A percentile compares a stretch with the other conserved stretches of the same genome.
Conservation (phyloP, 2,113 vertebrate species). For the Prolemur simus region DNA sequence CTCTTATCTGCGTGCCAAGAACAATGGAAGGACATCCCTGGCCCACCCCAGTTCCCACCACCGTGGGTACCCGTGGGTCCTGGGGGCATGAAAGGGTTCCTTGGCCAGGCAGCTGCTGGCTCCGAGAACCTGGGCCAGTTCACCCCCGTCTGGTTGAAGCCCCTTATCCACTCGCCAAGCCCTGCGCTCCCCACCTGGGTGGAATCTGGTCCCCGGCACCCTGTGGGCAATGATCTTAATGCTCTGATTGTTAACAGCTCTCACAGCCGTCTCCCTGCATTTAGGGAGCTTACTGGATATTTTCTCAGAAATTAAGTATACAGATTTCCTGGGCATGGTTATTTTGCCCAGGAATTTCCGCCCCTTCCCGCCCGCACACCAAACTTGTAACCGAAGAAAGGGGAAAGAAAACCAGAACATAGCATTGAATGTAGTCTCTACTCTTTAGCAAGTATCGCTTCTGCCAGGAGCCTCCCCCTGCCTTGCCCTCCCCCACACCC, state of each 20-base stretch:
- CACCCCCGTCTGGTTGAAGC: no score
- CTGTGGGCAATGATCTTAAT: not conserved
- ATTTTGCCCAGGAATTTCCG: conserved; percentile 66
- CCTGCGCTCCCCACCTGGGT: not conserved
- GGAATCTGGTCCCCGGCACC: not conserved
- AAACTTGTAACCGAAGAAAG: conserved; percentile 49
- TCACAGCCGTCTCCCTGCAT: not conserved
- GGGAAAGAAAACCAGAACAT: not conserved
- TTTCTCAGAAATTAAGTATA: conserved; percentile 58
- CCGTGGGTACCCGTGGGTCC: not conserved
- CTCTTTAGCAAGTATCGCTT: not conserved
- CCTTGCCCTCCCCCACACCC: not conserved
- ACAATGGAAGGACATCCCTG: not conserved
- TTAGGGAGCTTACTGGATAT: not conserved
- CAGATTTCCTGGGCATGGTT: conserved; percentile 49
- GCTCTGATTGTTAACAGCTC: not conserved
- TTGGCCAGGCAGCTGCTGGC: not conserved
- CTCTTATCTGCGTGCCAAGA: not conserved
- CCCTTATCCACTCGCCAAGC: not conserved
- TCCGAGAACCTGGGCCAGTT: not conserved
- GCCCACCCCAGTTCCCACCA: no score
- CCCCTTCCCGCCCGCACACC: conserved; percentile 16
- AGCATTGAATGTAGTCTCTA: not conserved
- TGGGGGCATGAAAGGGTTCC: not conserved
- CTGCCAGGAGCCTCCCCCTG: not conserved